These are phyloP conservation scores for roundworm (Caenorhabditis elegans) DNA, from an alignment of 1,140 invertebrate species.

Conservation along the genomic window DNA sequence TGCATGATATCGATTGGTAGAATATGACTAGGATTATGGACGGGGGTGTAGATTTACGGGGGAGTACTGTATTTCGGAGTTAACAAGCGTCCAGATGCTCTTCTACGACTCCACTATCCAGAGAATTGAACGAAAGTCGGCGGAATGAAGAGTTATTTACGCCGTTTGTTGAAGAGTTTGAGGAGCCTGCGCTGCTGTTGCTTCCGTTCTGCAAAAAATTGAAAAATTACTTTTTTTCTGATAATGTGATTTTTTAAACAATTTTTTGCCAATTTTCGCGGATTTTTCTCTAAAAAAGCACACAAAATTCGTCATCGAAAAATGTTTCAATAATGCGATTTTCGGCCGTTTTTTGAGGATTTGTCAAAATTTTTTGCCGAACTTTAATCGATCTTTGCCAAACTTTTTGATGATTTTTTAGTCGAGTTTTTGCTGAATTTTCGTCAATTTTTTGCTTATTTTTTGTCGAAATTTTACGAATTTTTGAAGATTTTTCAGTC, in stretches of 20 bases:
- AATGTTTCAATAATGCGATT: too few species aligned
- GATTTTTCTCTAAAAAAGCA: background rate
- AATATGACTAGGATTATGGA: background rate
- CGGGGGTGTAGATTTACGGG: background rate
- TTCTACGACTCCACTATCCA: constrained; percentile 53
- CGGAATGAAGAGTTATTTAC: constrained; percentile 23
- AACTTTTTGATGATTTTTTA: too few species aligned
- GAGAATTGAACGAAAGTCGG: constrained; percentile 53
- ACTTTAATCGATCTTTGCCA: too few species aligned
- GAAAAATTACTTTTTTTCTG: background rate
- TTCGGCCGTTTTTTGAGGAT: too few species aligned
- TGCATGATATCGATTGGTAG: constrained; percentile 13
- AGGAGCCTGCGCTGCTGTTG: background rate
- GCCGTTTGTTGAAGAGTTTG: background rate
- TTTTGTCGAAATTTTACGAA: background rate
- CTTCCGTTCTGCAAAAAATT: constrained; percentile 1
- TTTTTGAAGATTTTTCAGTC: background rate
- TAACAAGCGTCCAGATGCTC: constrained; percentile 41
- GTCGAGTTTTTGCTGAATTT: background rate
- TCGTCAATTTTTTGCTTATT: background rate
- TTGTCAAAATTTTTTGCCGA: too few species aligned
- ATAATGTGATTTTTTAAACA: background rate
- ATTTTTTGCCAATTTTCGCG: background rate
- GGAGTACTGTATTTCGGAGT: background rate
- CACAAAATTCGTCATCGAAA: too few species aligned